Percentiles rank a stretch among this genome's conserved stretches.
Conservation (phyloP, 2,888 invertebrate genomes). For the Leptopilina syphax region DNA sequence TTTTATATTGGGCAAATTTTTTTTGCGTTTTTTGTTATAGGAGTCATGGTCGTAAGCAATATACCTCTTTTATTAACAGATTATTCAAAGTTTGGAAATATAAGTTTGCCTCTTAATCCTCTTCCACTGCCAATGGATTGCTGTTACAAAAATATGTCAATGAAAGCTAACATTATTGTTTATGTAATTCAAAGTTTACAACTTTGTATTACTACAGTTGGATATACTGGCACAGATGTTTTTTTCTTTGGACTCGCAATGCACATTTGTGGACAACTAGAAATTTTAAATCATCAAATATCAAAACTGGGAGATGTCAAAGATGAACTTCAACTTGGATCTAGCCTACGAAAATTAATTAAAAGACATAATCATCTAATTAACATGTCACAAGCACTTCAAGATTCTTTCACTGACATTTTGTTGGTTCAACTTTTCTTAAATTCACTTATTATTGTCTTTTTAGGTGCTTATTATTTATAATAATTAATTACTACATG, state of each 20-base stretch:
- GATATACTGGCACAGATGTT: constrained; percentile 55
- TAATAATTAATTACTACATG: not conserved
- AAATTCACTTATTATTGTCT: constrained; percentile 11
- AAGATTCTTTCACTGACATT: constrained; percentile 3
- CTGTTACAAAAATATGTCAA: constrained; percentile 12
- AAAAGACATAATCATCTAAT: constrained; percentile 19
- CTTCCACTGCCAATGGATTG: constrained; percentile 19
- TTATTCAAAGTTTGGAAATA: not conserved
- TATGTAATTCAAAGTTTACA: constrained; percentile 20
- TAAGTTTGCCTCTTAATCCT: not conserved
- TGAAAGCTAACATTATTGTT: not conserved
- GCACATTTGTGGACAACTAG: constrained; percentile 72
- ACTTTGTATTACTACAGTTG: not conserved
- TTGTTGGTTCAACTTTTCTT: constrained; percentile 17
- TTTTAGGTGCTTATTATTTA: constrained; percentile 2
- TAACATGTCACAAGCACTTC: not conserved
- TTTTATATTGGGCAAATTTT: not conserved
- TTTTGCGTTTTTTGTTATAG: not conserved
- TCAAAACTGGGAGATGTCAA: not conserved
- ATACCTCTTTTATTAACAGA: constrained; percentile 5
- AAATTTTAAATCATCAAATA: constrained; percentile 42
- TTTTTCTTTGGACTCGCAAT: constrained; percentile 68
- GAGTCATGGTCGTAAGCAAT: not conserved
- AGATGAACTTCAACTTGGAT: not conserved
- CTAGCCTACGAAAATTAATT: not conserved